These are phyloP conservation scores for Hymenopus coronatus DNA, from an alignment of 2,888 invertebrate genomes.

Conservation along the genomic window DNA sequence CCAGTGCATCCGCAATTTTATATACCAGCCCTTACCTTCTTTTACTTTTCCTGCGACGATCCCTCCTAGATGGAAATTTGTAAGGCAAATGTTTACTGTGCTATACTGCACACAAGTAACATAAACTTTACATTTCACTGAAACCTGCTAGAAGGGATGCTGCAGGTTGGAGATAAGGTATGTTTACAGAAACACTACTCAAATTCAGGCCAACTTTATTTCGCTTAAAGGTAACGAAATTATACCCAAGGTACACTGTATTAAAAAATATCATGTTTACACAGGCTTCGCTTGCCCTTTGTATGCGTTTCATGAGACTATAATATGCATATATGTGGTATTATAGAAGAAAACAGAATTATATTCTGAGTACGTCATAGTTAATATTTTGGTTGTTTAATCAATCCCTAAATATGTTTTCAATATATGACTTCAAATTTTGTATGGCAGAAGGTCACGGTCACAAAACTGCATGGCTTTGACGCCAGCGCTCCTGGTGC, in stretches of 20 bases:
- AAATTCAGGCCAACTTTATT: background rate
- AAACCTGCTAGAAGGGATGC: background rate
- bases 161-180: background rate
- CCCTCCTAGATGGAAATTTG: background rate
- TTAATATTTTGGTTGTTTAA: too few species aligned
- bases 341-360: background rate
- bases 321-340: background rate
- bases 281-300: background rate
- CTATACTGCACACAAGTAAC: background rate
- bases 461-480: too few species aligned
- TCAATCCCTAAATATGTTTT: too few species aligned
- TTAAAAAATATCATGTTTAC: background rate
- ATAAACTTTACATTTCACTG: background rate
- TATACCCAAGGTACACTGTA: background rate
- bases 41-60: background rate
- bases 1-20: background rate
- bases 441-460: too few species aligned
- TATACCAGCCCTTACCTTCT: background rate
- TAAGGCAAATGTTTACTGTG: background rate
- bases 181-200: background rate
- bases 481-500: too few species aligned
- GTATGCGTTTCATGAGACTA: background rate
- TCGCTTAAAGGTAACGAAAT: background rate
- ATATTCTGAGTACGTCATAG: background rate
- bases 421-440: too few species aligned